These are phyloP conservation scores for Lutjanus argentimaculatus DNA, from an alignment of 2,797 vertebrate genomes.

Conservation along the genomic window DNA sequence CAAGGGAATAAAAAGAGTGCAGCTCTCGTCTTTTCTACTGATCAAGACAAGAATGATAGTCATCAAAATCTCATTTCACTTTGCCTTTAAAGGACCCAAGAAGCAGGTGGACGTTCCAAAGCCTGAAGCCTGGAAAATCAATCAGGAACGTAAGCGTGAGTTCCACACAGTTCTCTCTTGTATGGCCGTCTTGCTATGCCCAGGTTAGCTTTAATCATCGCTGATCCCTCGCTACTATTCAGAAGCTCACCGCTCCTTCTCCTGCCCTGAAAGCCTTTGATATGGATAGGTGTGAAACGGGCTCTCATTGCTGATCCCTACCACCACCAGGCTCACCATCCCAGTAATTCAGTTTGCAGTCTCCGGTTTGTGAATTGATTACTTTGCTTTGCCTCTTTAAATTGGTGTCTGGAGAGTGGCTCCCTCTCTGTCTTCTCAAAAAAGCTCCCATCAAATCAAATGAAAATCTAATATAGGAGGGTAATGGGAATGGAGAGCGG, in stretches of 20 bases:
- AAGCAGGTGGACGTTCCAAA: constrained; percentile 56
- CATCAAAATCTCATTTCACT: constrained; percentile 52
- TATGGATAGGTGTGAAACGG: constrained; percentile 80
- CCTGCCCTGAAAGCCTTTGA: constrained; percentile 79
- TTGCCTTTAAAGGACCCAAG: constrained; percentile 34
- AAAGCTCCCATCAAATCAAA: constrained; percentile 72
- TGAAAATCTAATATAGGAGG: constrained; percentile 77
- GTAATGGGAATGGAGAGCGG: constrained; percentile 70
- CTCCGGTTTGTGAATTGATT: constrained; percentile 83
- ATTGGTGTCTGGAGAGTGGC: constrained; percentile 77
- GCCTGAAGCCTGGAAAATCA: constrained; percentile 72
- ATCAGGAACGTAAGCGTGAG: constrained; percentile 62
- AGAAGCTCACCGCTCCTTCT: constrained; percentile 66
- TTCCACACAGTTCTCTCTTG: constrained; percentile 64
- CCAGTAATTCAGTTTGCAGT: constrained; percentile 80
- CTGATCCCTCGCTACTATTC: constrained; percentile 75
- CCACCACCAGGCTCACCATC: constrained; percentile 67
- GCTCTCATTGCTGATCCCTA: constrained; percentile 67
- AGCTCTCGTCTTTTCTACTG: constrained; percentile 1
- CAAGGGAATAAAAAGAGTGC: not conserved
- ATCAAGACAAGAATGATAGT: constrained; percentile 44
- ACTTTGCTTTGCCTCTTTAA: constrained; percentile 79
- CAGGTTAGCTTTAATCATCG: constrained; percentile 84
- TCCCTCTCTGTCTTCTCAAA: constrained; percentile 36
- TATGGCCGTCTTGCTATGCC: constrained; percentile 61